Base-by-base conservation (phyloP, 1,140 invertebrate species). In the Himalopsyche phryganea region DNA sequence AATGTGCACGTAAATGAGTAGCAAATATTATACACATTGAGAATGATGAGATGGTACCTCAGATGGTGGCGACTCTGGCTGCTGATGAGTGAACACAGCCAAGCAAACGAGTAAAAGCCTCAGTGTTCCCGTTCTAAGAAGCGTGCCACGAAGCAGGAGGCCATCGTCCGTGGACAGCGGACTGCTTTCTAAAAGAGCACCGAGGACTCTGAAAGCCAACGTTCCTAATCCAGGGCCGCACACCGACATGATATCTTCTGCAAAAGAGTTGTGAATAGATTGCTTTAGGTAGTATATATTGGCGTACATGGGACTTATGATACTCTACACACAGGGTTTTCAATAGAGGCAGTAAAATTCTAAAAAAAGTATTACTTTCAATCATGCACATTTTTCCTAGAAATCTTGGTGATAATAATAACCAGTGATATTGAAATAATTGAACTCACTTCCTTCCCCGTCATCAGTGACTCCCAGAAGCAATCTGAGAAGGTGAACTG, bases 401-500 rank as follows among this genome's bases (percentile, higher is more conserved):
- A 35, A 35, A 7, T n/a, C 33, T 7, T 35, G 6, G 33, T 35
- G 33, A 35, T 35, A 35, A 7, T 35, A 35, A n/a, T 35, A 35
- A n/a, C 6, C 6, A 7, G 6, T 35, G 33, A 14, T 44, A 44
- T 9, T 14, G 17, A 9, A 14, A 23, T 6, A 13, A 11, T 48
- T 49, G 2, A 6, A 76, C 78, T 80, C 68, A 87, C 87, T 86
- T 68, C 91, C 92, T 72, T 95, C 91, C 33, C 91, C 92, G 69
- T 94, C 92, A 67, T 94, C 91, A 0, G 89, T 90, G 0, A 95
- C 92, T 1, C 94, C 93, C 6, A 96, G 79, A 11, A 93, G 87
- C 14, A 96, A 76, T 4, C 92, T 77, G 28, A 96, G 75, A 40
- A 96, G 76, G 75, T 90, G 93, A 66, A 92, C 87, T 0, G 93